Percentiles rank a stretch among this genome's conserved stretches.
phyloP scores from a whole-genome alignment of 2,113 vertebrate genomes.

The Bombycilla garrulus region DNA sequence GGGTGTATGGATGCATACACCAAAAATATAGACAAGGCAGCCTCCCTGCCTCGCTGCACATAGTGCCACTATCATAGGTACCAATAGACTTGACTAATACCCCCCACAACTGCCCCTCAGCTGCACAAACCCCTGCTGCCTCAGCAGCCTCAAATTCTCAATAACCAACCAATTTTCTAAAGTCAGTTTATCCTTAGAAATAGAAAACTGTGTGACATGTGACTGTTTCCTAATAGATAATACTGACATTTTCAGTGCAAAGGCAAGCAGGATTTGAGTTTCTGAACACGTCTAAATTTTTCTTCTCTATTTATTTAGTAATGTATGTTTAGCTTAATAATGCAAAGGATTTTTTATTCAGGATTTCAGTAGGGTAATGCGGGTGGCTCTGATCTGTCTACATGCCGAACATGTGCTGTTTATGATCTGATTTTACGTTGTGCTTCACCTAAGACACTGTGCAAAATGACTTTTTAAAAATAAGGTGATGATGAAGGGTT shows the following conservation, averaged over 20 bases:
- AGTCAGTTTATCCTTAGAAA: neutral
- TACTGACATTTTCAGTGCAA: neutral
- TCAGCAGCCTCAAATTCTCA: neutral
- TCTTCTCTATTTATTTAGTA: neutral
- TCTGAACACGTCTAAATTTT: neutral
- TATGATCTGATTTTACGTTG: neutral
- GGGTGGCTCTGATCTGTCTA: neutral
- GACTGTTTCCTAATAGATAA: neutral
- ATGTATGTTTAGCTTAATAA: neutral
- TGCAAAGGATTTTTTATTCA: neutral
- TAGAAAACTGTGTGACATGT: neutral
- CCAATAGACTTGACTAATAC: neutral
- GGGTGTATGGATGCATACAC: neutral
- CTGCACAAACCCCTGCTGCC: neutral
- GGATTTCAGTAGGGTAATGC: neutral
- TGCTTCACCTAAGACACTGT: neutral
- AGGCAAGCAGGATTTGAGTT: neutral
- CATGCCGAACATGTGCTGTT: neutral
- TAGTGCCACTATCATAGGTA: neutral
- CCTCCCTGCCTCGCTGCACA: neutral
- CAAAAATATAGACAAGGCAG: neutral
- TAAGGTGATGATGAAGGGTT: neutral
- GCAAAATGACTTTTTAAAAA: neutral
- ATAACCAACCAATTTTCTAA: neutral
- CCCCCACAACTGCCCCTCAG: neutral